A percentile compares a stretch with the other conserved stretches of the same genome.
Evolutionary conservation across 2,113 vertebrate genomes (phyloP).

Genomic region (Regulus satrapa): DNA sequence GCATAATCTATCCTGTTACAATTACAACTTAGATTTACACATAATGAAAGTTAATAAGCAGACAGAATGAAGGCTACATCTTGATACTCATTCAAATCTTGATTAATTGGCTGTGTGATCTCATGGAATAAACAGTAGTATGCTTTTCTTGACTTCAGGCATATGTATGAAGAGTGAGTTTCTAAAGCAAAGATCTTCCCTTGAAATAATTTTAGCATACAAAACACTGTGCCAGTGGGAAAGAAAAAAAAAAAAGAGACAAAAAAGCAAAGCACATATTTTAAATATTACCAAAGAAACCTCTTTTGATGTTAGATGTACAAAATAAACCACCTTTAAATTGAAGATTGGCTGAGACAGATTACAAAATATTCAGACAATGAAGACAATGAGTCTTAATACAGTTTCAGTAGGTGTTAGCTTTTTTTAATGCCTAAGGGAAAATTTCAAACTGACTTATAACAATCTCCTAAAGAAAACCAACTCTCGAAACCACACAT

Average conservation of each 20-base stretch:
- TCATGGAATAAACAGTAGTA: slow-evolving; percentile 58
- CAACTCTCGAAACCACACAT: not conserved
- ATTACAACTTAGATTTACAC: slow-evolving; percentile 73
- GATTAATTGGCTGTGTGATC: slow-evolving; percentile 73
- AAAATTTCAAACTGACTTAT: not conserved
- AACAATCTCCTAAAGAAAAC: not conserved
- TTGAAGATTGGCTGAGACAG: slow-evolving; percentile 26
- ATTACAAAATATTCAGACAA: slow-evolving; percentile 42
- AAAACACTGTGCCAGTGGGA: not conserved
- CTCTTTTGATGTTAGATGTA: slow-evolving; percentile 19
- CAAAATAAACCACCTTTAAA: slow-evolving; percentile 27
- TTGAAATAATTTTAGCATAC: slow-evolving; percentile 35
- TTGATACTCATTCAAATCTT: slow-evolving; percentile 71
- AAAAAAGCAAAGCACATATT: not conserved
- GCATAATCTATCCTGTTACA: slow-evolving; percentile 80
- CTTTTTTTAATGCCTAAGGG: not conserved
- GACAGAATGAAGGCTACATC: slow-evolving; percentile 72
- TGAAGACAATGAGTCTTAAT: slow-evolving; percentile 33
- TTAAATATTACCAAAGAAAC: slow-evolving; percentile 13
- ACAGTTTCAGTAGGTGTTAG: slow-evolving; percentile 1
- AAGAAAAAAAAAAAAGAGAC: not conserved
- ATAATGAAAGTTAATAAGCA: slow-evolving; percentile 83
- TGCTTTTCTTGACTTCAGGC: slow-evolving; percentile 39
- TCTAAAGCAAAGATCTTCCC: slow-evolving; percentile 35
- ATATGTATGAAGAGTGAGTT: slow-evolving; percentile 8